Evolutionary conservation across 2,113 vertebrate species (phyloP), one percentile per base, ranked within the genome.

Genomic region (Gobio gobio): DNA sequence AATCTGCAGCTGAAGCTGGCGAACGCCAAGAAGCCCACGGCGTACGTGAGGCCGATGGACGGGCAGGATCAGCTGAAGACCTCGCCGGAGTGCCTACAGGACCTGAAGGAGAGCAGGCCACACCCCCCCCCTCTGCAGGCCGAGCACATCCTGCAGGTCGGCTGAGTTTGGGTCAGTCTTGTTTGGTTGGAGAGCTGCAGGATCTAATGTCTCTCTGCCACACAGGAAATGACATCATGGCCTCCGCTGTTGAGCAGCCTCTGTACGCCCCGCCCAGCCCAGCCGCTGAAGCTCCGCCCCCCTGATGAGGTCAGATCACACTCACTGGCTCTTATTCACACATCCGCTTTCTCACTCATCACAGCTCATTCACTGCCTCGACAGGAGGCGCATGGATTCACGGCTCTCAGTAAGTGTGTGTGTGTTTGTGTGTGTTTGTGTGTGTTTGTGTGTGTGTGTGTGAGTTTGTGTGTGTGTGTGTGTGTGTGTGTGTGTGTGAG

Each of bases 181-280:
- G 2, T 49, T 64, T 63, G 29, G 14, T 10, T 20, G 16, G 8
- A 20, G 16, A 29, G 14, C 13, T 43, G 40, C n/a, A 33, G 70
- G 9, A 47, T 16, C 10, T 77, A 64, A 4, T 66, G 26, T 75
- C 59, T 58, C 6, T 45, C n/a, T 51, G 3, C 12, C 36, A 22
- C 73, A 47, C 90, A 99, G 98, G 98, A 98, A 95, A 99, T 99
- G 97, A 97, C 96, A 76, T 95, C 96, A 20, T 99, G 97, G 96
- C 98, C 97, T 3, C 96, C 97, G 83, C 96, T 96, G 70, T 87
- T 99, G 91, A 96, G 97, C 88, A 94, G 94, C 86, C 96, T 99
- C 91, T 93, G 94, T 29, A 96, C 97, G 0, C 97, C 96, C 12
- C 93, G 93, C 83, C 93, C 95, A 82, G 90, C 93, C 13, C 95